A percentile compares a stretch with the other conserved stretches of the same genome.
Conservation (phyloP, 2,113 vertebrate species). For the Xiphophorus couchianus region DNA sequence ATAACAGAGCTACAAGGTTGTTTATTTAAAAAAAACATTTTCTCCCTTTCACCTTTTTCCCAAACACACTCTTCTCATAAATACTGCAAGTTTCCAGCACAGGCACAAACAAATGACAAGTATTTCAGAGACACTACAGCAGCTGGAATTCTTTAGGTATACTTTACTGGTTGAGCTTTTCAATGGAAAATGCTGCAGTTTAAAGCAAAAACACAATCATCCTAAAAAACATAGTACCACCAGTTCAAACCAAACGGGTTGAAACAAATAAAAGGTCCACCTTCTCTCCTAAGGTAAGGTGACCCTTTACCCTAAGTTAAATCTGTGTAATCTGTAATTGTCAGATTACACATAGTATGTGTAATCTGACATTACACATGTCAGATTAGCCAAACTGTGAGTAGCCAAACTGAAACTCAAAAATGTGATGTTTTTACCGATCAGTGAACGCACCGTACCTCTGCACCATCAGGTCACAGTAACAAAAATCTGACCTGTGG, state of each 20-base stretch:
- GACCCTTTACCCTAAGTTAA: background rate
- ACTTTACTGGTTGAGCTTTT: background rate
- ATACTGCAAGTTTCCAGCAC: background rate
- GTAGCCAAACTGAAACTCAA: background rate
- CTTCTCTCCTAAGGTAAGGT: background rate
- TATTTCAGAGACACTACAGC: slow-evolving; percentile 19
- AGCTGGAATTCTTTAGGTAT: slow-evolving; percentile 35
- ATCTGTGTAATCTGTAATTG: no score
- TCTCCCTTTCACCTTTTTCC: background rate
- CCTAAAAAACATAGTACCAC: slow-evolving; percentile 45
- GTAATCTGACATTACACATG: no score
- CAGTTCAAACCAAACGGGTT: slow-evolving; percentile 20
- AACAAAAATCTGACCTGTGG: background rate
- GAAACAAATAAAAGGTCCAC: background rate
- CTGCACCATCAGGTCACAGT: background rate
- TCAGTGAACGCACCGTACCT: background rate
- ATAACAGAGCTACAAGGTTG: background rate
- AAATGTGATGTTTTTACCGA: background rate
- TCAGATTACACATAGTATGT: background rate
- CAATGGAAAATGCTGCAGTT: slow-evolving; percentile 14
- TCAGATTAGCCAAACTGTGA: no score
- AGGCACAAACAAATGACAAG: background rate
- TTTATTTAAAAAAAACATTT: background rate
- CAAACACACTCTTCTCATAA: background rate
- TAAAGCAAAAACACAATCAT: slow-evolving; percentile 10